A percentile compares a stretch with the other conserved stretches of the same genome.
These are phyloP conservation scores for Idaea biselata DNA, from an alignment of 2,888 invertebrate genomes.

Conservation along the genomic window DNA sequence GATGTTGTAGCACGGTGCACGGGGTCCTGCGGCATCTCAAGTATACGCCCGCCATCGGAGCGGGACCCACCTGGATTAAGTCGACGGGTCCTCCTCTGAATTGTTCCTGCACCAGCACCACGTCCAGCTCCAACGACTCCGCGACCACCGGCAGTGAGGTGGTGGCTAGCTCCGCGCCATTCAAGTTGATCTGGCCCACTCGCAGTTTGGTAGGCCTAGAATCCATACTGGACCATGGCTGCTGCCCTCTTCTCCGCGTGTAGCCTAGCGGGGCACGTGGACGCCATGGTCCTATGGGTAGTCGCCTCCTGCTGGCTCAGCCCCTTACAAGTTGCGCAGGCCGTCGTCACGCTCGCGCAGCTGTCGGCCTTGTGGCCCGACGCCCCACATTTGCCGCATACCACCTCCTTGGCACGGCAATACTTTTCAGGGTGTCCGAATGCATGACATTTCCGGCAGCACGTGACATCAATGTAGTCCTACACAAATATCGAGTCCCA, in stretches of 20 bases:
- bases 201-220: no score
- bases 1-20: no score
- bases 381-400: slow-evolving; percentile 30
- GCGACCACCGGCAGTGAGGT: slow-evolving; percentile 25
- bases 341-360: slow-evolving; percentile 6
- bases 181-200: no score
- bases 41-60: no score
- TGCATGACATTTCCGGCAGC: slow-evolving; percentile 33
- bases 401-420: slow-evolving; percentile 17
- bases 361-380: slow-evolving; percentile 10
- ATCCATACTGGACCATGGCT: slow-evolving; percentile 15
- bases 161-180: no score
- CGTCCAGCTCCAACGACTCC: slow-evolving; percentile 15
- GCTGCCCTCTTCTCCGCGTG: slow-evolving; percentile 22
- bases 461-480: slow-evolving; percentile 19
- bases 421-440: slow-evolving; percentile 39
- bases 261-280: slow-evolving; percentile 21
- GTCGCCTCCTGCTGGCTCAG: slow-evolving; percentile 16
- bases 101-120: slow-evolving; percentile 33
- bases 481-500: slow-evolving; percentile 20
- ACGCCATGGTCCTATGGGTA: slow-evolving; percentile 20
- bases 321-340: slow-evolving; percentile 32
- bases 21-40: no score
- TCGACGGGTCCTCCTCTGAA: slow-evolving; percentile 14
- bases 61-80: slow-evolving; percentile 7